A percentile compares a stretch with the other conserved stretches of the same genome.
These are phyloP conservation scores for Trachurus trachurus DNA, from an alignment of 2,797 vertebrate genomes.

Conservation along the genomic window DNA sequence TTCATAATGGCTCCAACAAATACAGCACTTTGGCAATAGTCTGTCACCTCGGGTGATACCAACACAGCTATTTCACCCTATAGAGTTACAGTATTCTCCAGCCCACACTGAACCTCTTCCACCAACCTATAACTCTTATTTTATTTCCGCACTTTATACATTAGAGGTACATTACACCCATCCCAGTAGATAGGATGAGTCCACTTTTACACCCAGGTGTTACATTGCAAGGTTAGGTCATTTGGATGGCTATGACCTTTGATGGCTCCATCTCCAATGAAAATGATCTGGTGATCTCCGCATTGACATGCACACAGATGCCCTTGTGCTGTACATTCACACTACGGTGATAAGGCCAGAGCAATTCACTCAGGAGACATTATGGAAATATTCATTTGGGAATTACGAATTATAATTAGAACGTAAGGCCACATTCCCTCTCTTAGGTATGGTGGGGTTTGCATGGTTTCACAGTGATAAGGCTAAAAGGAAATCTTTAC, in stretches of 20 bases:
- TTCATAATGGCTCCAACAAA: constrained; percentile 91
- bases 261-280: constrained; percentile 83
- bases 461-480: constrained; percentile 32
- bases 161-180: constrained; percentile 86
- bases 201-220: constrained; percentile 87
- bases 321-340: constrained; percentile 77
- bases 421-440: constrained; percentile 55
- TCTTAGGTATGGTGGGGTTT: constrained; percentile 40
- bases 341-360: constrained; percentile 74
- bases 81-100: constrained; percentile 79
- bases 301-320: constrained; percentile 81
- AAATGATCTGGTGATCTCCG: constrained; percentile 82
- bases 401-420: constrained; percentile 80
- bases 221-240: constrained; percentile 89
- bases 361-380: constrained; percentile 79
- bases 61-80: constrained; percentile 85
- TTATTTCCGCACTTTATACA: constrained; percentile 86
- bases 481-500: constrained; percentile 36
- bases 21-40: constrained; percentile 88
- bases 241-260: constrained; percentile 85
- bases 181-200: constrained; percentile 86
- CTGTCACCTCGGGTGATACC: constrained; percentile 88
- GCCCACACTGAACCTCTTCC: constrained; percentile 71
- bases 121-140: constrained; percentile 83
- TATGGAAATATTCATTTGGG: constrained; percentile 81